phyloP scores from a whole-genome alignment of 2,797 vertebrate genomes.

The Cyprinella venusta region DNA sequence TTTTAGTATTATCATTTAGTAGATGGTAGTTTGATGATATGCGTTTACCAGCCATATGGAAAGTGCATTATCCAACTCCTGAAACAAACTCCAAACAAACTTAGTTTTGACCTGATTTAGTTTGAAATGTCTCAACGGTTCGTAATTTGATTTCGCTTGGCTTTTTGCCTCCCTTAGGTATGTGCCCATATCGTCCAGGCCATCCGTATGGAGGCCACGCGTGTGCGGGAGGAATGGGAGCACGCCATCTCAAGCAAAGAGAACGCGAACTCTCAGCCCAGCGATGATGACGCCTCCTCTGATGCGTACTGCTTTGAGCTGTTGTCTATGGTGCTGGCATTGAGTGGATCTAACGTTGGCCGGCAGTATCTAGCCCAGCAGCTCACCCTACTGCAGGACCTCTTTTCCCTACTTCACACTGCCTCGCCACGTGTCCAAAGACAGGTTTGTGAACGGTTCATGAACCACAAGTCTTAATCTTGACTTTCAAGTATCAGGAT shows the following conservation, averaged over 20 bases:
- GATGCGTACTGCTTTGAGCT: conserved; percentile 99
- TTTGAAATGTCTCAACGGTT: background rate
- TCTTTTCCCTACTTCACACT: conserved; percentile 96
- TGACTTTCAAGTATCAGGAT: background rate
- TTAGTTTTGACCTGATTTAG: background rate
- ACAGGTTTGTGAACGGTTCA: conserved; percentile 81
- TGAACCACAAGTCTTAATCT: background rate
- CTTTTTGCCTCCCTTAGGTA: conserved; percentile 76
- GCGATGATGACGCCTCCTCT: conserved; percentile 93
- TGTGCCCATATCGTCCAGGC: conserved; percentile 99
- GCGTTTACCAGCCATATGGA: background rate
- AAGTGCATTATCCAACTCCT: background rate
- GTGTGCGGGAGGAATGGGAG: conserved; percentile 98
- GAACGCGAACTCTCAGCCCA: conserved; percentile 98
- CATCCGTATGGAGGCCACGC: conserved; percentile 97
- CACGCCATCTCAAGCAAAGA: conserved; percentile 99
- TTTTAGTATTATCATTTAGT: background rate
- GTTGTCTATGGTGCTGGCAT: conserved; percentile 95
- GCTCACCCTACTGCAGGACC: conserved; percentile 95
- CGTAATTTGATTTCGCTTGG: fast-evolving
- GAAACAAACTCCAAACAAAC: background rate
- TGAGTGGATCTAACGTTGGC: conserved; percentile 97
- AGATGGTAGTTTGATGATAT: background rate
- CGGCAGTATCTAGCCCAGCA: conserved; percentile 98
- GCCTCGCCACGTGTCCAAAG: conserved; percentile 97